Evolutionary conservation across 1,140 invertebrate genomes (phyloP).

Genomic region (Drosophila pseudoananassae): DNA sequence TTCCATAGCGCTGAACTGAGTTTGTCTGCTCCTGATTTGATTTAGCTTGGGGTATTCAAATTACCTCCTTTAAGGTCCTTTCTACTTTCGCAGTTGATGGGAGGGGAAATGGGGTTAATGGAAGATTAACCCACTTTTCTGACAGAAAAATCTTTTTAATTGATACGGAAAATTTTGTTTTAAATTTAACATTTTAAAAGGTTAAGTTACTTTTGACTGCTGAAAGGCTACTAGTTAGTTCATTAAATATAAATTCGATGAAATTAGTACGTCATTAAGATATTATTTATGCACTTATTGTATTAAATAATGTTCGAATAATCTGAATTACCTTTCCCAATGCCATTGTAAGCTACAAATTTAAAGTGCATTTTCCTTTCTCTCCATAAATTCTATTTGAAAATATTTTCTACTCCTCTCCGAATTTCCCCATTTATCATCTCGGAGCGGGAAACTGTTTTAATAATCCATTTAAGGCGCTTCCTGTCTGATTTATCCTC

Average conservation of each 20-base stretch:
- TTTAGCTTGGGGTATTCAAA: conserved; percentile 7
- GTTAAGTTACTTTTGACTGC: neutral
- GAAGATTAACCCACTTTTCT: conserved; percentile 18
- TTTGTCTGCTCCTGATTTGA: conserved; percentile 32
- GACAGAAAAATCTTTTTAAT: neutral
- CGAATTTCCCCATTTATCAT: neutral
- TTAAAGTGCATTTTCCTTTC: too few relatives aligned
- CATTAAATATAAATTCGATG: neutral
- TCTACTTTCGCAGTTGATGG: neutral
- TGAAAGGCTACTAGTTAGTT: neutral
- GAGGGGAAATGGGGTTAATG: conserved; percentile 10
- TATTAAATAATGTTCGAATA: neutral
- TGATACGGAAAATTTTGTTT: neutral
- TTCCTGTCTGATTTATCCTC: conserved; percentile 47
- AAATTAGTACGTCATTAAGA: neutral
- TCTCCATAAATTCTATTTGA: neutral
- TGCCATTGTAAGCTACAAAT: too few relatives aligned
- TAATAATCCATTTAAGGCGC: conserved; percentile 34
- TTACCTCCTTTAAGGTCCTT: conserved; percentile 11
- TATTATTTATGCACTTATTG: neutral
- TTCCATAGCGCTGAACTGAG: conserved; percentile 20
- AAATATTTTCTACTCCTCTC: neutral
- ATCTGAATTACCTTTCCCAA: neutral
- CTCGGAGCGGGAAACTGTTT: neutral
- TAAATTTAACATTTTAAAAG: too few relatives aligned